Evolutionary conservation across 2,797 vertebrate species (phyloP).

Genomic region (Gouania willdenowi): DNA sequence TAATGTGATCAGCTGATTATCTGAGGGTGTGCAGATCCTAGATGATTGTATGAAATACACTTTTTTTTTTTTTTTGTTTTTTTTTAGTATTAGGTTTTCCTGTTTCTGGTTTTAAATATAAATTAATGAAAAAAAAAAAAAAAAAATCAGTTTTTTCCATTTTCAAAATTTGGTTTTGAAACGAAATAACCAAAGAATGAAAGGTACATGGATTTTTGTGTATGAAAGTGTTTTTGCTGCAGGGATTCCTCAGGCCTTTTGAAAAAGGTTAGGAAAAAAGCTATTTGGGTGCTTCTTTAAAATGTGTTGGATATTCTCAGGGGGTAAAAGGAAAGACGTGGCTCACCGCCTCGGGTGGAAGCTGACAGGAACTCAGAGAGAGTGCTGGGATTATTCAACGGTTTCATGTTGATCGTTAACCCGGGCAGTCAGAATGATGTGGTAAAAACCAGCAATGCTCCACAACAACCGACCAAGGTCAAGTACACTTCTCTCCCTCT

Average conservation of each 20-base stretch:
- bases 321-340: conserved; percentile 26
- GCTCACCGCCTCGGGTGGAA: conserved; percentile 27
- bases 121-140: conserved; percentile 9
- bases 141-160: conserved; percentile 18
- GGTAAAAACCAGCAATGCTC: conserved; percentile 49
- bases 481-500: conserved; percentile 23
- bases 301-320: conserved; percentile 36
- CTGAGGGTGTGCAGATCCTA: too few species aligned
- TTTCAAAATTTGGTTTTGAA: too few species aligned
- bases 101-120: too few species aligned
- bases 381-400: conserved; percentile 36
- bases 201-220: conserved; percentile 40
- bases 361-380: conserved; percentile 17
- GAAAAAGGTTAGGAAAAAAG: conserved; percentile 26
- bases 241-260: conserved; percentile 19
- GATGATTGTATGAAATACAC: too few species aligned
- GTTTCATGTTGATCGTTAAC: conserved; percentile 55
- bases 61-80: too few species aligned
- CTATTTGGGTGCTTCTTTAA: conserved; percentile 16
- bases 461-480: conserved; percentile 58
- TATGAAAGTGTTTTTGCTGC: conserved; percentile 34
- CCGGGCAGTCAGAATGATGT: conserved; percentile 40
- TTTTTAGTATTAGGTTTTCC: too few species aligned
- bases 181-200: too few species aligned
- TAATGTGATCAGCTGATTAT: too few species aligned